Evolutionary conservation across 2,797 vertebrate genomes (phyloP).

Genomic region (Brachyrhaphis roseni): DNA sequence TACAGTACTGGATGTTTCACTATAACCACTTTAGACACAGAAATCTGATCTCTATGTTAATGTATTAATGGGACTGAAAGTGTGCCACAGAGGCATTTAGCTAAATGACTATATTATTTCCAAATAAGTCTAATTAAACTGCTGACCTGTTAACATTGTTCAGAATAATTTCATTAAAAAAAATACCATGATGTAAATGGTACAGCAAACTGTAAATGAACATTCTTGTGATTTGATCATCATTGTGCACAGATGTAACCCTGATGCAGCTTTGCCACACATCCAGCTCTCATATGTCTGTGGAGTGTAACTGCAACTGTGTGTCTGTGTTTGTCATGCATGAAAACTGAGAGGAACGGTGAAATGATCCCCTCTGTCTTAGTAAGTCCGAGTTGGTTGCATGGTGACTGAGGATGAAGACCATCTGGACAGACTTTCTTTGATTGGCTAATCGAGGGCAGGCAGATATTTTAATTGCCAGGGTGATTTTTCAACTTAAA

Average conservation of each 20-base stretch:
- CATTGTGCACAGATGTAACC: background rate
- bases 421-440: constrained; percentile 64
- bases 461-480: constrained; percentile 50
- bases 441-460: constrained; percentile 47
- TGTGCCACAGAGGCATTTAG: background rate
- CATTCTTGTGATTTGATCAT: background rate
- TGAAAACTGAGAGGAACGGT: constrained; percentile 27
- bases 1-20: background rate
- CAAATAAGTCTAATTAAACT: background rate
- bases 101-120: background rate
- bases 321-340: constrained; percentile 45
- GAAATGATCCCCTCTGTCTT: constrained; percentile 56
- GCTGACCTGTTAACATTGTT: background rate
- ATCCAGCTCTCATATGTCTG: constrained; percentile 12
- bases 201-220: background rate
- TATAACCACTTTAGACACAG: background rate
- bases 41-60: background rate
- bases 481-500: constrained; percentile 58
- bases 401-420: constrained; percentile 37
- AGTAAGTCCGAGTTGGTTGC: constrained; percentile 43
- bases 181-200: background rate
- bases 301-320: constrained; percentile 9
- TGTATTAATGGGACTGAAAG: background rate
- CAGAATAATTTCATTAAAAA: background rate
- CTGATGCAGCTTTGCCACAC: constrained; percentile 10